Evolutionary conservation across 2,888 invertebrate species (phyloP), one percentile per base, ranked within the genome.

Genomic region (Pandemis corylana): DNA sequence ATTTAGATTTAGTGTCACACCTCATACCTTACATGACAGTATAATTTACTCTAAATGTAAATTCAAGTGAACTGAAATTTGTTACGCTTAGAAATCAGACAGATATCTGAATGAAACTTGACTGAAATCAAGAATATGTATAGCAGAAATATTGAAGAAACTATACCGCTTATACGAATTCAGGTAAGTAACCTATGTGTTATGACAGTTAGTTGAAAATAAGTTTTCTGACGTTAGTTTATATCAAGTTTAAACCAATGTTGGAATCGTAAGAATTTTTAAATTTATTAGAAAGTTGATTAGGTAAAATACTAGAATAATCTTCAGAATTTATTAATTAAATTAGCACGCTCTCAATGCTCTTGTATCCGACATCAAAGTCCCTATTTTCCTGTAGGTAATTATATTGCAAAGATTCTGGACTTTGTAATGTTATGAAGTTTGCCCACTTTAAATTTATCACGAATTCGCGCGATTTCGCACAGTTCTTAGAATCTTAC

Each of bases 151-250:
- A 80, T 77, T 65, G 94, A 94, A 85, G 94, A 94, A 83, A 91
- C 90, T 70, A 93, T 94, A 78, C 94, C 94, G 75, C 90, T 94
- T 44, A 94, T 94, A 85, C 84, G 90, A 86, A 91, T 94, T 77
- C 90, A 93, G 93, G 94, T 94, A 82, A 90, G 93, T 89, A 78
- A 7, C 4, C 28, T 5, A 28, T 28, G 12, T 28, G 9, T 28
- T 4, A 59, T 6, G 9, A 20, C 28, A 20, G 46, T 46, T 46
- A 10, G 46, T 46, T 46, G 10, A 46, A 12, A 46, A 10, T 10
- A 46, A 3, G 10, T 46, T 46, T 46, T 46, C 5, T 46, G 0
- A 46, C 46, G 12, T 10, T 10, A 2, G 46, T 46, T 53, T n/a
- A 53, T 53, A 36, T 53, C 7, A 7, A 53, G 15, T n/a, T 53